Percentiles rank a stretch among this genome's conserved stretches.
Conservation (phyloP, 2,888 invertebrate species). For the Melanophora roralis region DNA sequence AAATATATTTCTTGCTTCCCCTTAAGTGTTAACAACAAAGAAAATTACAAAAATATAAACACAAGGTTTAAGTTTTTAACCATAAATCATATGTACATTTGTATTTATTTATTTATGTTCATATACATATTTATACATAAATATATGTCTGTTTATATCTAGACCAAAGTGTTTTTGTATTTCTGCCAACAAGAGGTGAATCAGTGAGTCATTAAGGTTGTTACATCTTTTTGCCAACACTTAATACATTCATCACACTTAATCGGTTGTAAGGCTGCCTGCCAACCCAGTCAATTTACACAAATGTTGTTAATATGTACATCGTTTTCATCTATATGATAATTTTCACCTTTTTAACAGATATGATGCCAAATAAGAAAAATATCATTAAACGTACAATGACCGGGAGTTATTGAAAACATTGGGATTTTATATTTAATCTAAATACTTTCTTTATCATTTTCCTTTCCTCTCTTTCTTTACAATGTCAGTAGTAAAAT, state of each 20-base stretch:
- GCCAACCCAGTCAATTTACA: neutral
- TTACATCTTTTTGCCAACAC: neutral
- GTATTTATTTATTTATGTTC: no score
- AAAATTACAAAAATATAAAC: no score
- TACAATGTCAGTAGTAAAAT: neutral
- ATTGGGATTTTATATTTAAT: constrained; percentile 4
- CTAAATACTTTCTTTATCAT: neutral
- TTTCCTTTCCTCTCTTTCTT: neutral
- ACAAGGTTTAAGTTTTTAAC: no score
- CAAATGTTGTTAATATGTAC: neutral
- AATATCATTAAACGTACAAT: neutral
- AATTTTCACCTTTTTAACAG: neutral
- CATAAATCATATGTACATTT: no score
- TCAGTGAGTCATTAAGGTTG: neutral
- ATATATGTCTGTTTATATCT: no score
- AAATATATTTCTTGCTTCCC: no score
- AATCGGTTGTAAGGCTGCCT: neutral
- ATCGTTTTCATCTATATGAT: neutral
- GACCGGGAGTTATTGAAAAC: neutral
- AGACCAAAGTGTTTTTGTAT: no score
- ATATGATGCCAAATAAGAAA: neutral
- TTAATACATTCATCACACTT: neutral
- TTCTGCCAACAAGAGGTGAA: neutral
- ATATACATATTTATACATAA: no score
- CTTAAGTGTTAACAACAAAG: no score